Evolutionary conservation across 2,113 vertebrate genomes (phyloP).

Genomic region (Amazona vittata): DNA sequence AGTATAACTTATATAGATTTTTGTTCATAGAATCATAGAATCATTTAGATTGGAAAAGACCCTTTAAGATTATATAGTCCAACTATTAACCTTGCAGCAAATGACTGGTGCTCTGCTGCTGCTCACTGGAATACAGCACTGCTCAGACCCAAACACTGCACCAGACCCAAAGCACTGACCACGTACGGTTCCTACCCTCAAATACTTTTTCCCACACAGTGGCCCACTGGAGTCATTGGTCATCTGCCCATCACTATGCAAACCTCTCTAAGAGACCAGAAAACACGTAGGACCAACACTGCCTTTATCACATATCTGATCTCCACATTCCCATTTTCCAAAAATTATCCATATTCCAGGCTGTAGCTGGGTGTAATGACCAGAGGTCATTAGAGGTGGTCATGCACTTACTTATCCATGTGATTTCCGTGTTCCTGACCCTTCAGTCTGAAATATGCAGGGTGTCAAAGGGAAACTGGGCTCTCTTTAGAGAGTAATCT

Average conservation of each 20-base stretch:
- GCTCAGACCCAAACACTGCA: background rate
- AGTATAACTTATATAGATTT: background rate
- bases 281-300: background rate
- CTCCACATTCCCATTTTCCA: background rate
- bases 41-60: background rate
- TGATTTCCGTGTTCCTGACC: background rate
- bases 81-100: background rate
- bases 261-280: background rate
- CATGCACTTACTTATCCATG: background rate
- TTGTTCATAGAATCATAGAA: background rate
- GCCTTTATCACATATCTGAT: background rate
- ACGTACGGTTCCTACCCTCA: background rate
- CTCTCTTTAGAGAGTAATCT: background rate
- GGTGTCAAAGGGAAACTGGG: background rate
- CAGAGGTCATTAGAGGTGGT: background rate
- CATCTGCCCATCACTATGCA: background rate
- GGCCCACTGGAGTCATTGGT: background rate
- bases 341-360: background rate
- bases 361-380: background rate
- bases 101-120: background rate
- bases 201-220: background rate
- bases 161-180: background rate
- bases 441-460: background rate
- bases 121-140: background rate
- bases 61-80: background rate